Percentiles rank a stretch among this genome's conserved stretches.
Evolutionary conservation across 2,888 invertebrate genomes (phyloP).

Genomic region (Elegia similella): DNA sequence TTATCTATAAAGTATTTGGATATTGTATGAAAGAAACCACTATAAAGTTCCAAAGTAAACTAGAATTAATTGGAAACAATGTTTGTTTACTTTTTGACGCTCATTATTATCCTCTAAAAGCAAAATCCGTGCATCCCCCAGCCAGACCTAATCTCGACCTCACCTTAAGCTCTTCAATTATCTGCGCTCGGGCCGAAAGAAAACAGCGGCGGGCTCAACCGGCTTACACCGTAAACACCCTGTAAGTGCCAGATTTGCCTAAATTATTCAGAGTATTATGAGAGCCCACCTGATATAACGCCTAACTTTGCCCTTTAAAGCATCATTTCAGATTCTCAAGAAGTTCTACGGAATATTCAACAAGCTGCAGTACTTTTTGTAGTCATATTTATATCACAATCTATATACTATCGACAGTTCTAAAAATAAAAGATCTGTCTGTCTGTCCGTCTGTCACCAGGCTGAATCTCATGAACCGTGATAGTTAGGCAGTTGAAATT

Average conservation of each 20-base stretch:
- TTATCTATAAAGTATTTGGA: too few relatives aligned
- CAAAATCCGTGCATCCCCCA: slow-evolving; percentile 8
- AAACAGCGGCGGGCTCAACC: slow-evolving; percentile 39
- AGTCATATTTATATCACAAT: too few relatives aligned
- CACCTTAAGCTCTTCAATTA: slow-evolving; percentile 30
- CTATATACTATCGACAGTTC: too few relatives aligned
- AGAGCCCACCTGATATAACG: slow-evolving; percentile 13
- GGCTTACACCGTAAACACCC: slow-evolving; percentile 23
- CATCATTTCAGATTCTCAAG: slow-evolving; percentile 8
- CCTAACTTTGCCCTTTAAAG: slow-evolving; percentile 16
- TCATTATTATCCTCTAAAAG: background rate
- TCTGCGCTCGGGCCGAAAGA: slow-evolving; percentile 49
- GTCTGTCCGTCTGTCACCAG: too few relatives aligned
- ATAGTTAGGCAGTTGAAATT: too few relatives aligned
- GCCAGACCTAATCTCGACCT: slow-evolving; percentile 23
- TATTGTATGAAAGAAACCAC: too few relatives aligned
- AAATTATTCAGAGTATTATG: slow-evolving; percentile 25
- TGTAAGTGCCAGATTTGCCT: slow-evolving; percentile 27
- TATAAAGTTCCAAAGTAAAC: too few relatives aligned
- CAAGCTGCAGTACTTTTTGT: too few relatives aligned
- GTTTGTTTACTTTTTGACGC: background rate
- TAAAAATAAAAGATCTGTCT: too few relatives aligned
- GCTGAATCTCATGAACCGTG: too few relatives aligned
- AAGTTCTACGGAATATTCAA: slow-evolving; percentile 2
- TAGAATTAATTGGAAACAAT: too few relatives aligned